Conservation (phyloP, 2,797 vertebrate species). For the Aeoliscus strigatus region DNA sequence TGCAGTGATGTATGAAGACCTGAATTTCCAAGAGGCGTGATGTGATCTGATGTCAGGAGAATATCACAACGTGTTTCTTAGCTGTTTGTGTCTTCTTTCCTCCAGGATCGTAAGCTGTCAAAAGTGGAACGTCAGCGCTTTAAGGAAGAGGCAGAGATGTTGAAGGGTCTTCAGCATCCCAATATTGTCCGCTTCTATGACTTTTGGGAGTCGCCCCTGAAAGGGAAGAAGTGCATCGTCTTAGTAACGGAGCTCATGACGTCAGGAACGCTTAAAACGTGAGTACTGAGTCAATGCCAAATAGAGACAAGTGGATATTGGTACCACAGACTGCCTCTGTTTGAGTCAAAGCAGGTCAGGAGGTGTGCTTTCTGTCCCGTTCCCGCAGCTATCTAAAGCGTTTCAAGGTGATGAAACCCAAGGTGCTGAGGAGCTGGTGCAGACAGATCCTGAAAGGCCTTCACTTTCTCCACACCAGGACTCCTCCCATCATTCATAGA, state of each 20-base stretch:
- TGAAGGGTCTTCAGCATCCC: constrained; percentile 96
- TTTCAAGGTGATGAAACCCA: constrained; percentile 99
- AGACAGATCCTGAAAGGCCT: constrained; percentile 97
- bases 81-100: constrained; percentile 13
- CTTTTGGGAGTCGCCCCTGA: constrained; percentile 94
- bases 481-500: constrained; percentile 95
- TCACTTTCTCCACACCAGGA: constrained; percentile 93
- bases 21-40: no score
- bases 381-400: constrained; percentile 89
- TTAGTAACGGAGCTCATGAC: constrained; percentile 98
- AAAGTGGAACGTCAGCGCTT: constrained; percentile 94
- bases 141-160: constrained; percentile 97
- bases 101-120: constrained; percentile 92
- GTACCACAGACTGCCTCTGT: no score
- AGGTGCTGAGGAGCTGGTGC: constrained; percentile 96
- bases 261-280: constrained; percentile 98
- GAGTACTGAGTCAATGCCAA: constrained; percentile 56
- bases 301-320: no score
- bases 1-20: no score
- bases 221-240: constrained; percentile 95
- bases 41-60: no score
- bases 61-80: no score
- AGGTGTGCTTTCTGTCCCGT: constrained; percentile 10
- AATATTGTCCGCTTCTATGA: constrained; percentile 99
- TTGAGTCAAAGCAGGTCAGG: no score